These are phyloP conservation scores for Cyprinodon diabolis DNA, from an alignment of 2,797 vertebrate species.

Conservation along the genomic window DNA sequence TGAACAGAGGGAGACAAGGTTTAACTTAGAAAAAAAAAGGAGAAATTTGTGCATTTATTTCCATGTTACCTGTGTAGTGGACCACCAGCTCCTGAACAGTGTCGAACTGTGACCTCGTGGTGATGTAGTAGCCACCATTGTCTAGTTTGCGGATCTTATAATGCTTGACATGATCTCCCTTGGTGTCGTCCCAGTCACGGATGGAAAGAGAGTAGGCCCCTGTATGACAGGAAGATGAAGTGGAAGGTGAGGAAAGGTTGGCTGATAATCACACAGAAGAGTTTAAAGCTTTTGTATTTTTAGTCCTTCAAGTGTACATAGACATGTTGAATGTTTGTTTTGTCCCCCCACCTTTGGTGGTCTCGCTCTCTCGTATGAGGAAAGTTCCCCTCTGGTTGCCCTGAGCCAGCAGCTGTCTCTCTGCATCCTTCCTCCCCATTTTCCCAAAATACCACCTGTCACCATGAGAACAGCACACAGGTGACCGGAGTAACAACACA, in stretches of 20 bases:
- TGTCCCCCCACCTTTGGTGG: slow-evolving; percentile 87
- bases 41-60: neutral
- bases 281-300: neutral
- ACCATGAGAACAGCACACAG: slow-evolving; percentile 58
- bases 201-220: slow-evolving; percentile 96
- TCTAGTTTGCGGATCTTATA: slow-evolving; percentile 98
- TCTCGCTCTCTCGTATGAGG: slow-evolving; percentile 96
- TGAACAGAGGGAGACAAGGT: neutral
- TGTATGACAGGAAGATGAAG: slow-evolving; percentile 43
- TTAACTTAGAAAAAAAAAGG: neutral
- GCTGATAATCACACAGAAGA: neutral
- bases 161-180: slow-evolving; percentile 95
- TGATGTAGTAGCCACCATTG: slow-evolving; percentile 96
- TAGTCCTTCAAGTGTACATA: neutral
- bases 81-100: slow-evolving; percentile 89
- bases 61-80: slow-evolving; percentile 88
- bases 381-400: slow-evolving; percentile 91
- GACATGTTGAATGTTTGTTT: neutral
- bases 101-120: slow-evolving; percentile 92
- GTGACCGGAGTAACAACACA: slow-evolving; percentile 41
- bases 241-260: rapidly evolving
- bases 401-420: slow-evolving; percentile 88
- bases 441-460: slow-evolving; percentile 98
- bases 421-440: slow-evolving; percentile 94
- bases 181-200: slow-evolving; percentile 91